Base-by-base conservation (phyloP, 2,113 vertebrate genomes). In the Xyrauchen texanus region DNA sequence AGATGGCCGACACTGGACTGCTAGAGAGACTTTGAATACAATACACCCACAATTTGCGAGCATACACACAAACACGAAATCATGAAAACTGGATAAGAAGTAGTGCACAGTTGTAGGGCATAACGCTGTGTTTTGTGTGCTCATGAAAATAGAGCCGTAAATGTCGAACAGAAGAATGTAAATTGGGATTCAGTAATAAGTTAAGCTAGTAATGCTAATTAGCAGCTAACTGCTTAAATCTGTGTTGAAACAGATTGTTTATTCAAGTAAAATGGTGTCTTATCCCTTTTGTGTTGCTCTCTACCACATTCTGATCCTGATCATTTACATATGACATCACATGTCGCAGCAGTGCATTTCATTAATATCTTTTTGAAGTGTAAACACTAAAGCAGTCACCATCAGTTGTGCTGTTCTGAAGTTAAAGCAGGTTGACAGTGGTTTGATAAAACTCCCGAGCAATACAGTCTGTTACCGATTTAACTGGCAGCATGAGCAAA, bases 401-500 rank as follows among this genome's bases (percentile, higher is more conserved):
- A 68, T 62, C 44, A 61, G 46, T n/a, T 74, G 5, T 46, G 46
- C 44, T 68, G 68, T 34, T 34, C 21, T 34, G 21, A 34, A 68
- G 44, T 52, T 69, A 75, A 71, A 64, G 2, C 66, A 77, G 21
- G 73, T 47, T 47, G 67, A 65, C 60, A 57, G 73, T 6, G 60
- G 61, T 62, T 61, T 52, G 75, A 77, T 72, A 21, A 52, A 60
- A 34, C 21, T 34, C 21, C 21, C 3, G 21, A 34, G 44, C 44
- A 72, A 70, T 49, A 47, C 73, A 58, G 66, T 77, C 60, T 2
- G 74, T 81, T 64, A 71, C 53, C 5, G 4, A 60, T 77, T 72
- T 77, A 82, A 82, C 77, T 72, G 69, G 80, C 75, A 58, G 44
- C 7, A 21, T 2, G 21, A 63, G 16, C 16, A 72, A n/a, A 71